phyloP scores from a whole-genome alignment of 2,888 invertebrate genomes.

The Panopea generosa region DNA sequence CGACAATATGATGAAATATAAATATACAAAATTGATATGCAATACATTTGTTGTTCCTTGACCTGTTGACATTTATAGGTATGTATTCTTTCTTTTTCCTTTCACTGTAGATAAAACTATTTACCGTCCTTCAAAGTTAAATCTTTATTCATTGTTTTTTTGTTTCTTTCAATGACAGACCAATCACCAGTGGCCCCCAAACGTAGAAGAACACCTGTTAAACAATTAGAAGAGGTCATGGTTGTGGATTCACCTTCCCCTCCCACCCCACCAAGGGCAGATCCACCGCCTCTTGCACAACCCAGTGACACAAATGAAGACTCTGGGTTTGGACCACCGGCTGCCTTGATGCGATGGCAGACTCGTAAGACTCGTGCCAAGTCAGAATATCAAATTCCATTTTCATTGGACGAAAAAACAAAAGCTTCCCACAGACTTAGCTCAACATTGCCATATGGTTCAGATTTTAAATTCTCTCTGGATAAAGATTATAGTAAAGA shows the following conservation, averaged over 20 bases:
- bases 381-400: conserved; percentile 64
- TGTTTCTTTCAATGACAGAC: too few species aligned
- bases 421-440: conserved; percentile 62
- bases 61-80: too few species aligned
- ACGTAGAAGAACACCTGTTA: conserved; percentile 20
- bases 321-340: conserved; percentile 73
- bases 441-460: conserved; percentile 57
- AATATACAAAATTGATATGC: too few species aligned
- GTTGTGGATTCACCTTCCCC: conserved; percentile 47
- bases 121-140: too few species aligned
- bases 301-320: conserved; percentile 17
- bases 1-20: too few species aligned
- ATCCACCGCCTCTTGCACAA: conserved; percentile 49
- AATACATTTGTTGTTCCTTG: too few species aligned
- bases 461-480: conserved; percentile 32
- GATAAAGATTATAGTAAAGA: conserved; percentile 47
- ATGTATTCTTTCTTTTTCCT: too few species aligned
- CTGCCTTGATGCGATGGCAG: conserved; percentile 77
- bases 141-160: too few species aligned
- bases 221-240: conserved; percentile 27
- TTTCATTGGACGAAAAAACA: conserved; percentile 36
- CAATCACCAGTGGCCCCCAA: conserved; percentile 15
- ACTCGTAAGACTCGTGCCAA: conserved; percentile 59
- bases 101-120: too few species aligned
- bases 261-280: conserved; percentile 54